Evolutionary conservation across 2,888 invertebrate genomes (phyloP), one percentile per base, ranked within the genome.

Genomic region (Melinaea marsaeus): DNA sequence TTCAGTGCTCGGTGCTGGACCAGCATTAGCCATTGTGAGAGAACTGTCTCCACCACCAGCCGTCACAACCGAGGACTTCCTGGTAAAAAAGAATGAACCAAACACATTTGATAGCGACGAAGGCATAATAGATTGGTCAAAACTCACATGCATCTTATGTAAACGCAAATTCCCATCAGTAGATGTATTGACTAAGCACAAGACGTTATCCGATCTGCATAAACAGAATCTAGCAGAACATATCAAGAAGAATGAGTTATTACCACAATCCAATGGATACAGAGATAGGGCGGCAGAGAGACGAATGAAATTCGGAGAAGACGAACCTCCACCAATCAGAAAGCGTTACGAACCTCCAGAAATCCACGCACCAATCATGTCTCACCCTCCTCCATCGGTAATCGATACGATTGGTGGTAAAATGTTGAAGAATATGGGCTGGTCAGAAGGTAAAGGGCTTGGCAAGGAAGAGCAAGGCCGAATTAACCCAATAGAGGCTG

Each of bases 381-480:
- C 84, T 0, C 83, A 85, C 13, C 87, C 89, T 0, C 94, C 82
- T 92, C 96, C 66, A 92, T 98, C 76, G 92, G 96, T 73, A 0
- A 94, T 96, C 0, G 97, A 96, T 72, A 98, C 98, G 74, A 96
- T 99, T 65, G 99, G 99, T 6, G 99, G 96, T 79, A 95, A 97
- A 79, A 92, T 99, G 83, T 84, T 99, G 69, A 98, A 99, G 85
- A 98, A 98, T 87, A 99, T 99, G 99, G 99, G 99, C 4, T 99
- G 99, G 99, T 95, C 95, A 5, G 98, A 98, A 80, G 99, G 99
- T 0, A 95, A 97, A 90, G 99, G 99, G 0, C 90, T 99, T 33
- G 99, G 99, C 0, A 96, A 96, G 81, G 93, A 94, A 61, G 97
- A 97, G 79, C 99, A 99, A 85, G 99, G 98, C 13, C 92, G 97